A percentile compares a stretch with the other conserved stretches of the same genome.
Evolutionary conservation across 2,797 vertebrate species (phyloP).

Genomic region (Cynopterus sphinx): DNA sequence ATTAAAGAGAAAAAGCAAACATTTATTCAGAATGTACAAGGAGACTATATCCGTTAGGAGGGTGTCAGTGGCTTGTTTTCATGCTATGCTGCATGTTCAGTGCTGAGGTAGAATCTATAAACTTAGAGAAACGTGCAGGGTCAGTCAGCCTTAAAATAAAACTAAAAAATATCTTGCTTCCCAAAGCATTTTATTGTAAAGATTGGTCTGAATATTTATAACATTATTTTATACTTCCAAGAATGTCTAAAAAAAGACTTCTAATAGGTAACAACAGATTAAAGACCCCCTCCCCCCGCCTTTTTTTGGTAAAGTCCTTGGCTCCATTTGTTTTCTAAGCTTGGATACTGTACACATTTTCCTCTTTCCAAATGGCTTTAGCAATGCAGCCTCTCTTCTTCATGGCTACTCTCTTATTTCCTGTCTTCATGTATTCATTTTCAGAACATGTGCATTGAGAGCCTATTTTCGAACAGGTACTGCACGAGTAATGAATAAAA

Average conservation of each 20-base stretch:
- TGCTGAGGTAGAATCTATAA: not conserved
- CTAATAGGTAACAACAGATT: not conserved
- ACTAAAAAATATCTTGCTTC: not conserved
- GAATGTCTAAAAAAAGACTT: not conserved
- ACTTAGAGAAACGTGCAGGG: not conserved
- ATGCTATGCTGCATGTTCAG: not conserved
- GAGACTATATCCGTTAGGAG: not conserved
- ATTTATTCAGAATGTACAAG: not conserved
- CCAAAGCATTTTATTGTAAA: not conserved
- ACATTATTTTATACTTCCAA: not conserved
- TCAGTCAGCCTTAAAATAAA: not conserved
- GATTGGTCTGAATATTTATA: not conserved
- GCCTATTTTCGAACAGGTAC: not conserved
- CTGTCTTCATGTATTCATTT: not conserved
- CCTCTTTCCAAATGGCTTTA: not conserved
- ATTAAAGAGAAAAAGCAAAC: not conserved
- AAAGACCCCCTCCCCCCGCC: fast-evolving
- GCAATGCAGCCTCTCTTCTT: not conserved
- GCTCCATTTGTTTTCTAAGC: not conserved
- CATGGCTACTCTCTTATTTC: not conserved
- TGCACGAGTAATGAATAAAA: not conserved
- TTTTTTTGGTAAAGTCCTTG: not conserved
- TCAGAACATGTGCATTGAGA: not conserved
- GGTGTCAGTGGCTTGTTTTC: not conserved
- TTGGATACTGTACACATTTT: not conserved